Conservation (phyloP, 2,888 invertebrate species). For the Rhamnusium bicolor region DNA sequence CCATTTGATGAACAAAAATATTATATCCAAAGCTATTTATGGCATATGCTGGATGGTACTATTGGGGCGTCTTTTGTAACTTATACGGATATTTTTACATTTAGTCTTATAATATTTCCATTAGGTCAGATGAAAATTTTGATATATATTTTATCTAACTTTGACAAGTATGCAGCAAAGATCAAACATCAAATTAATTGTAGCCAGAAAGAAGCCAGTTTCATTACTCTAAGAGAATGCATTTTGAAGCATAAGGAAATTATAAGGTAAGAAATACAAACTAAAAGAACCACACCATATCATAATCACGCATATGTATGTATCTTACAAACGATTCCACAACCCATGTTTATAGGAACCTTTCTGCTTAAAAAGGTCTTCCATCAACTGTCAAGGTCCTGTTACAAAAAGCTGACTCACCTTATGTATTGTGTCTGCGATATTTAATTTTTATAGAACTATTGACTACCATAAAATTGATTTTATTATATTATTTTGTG, state of each 20-base stretch:
- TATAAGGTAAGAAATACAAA: slow-evolving; percentile 34
- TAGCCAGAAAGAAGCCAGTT: slow-evolving; percentile 39
- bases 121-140: slow-evolving; percentile 51
- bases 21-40: slow-evolving; percentile 46
- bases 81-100: slow-evolving; percentile 52
- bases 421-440: no score
- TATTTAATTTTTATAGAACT: no score
- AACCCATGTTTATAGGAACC: no score
- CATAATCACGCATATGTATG: no score
- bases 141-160: slow-evolving; percentile 47
- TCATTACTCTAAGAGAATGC: slow-evolving; percentile 41
- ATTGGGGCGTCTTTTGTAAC: slow-evolving; percentile 53
- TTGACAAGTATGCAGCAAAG: slow-evolving; percentile 43
- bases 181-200: slow-evolving; percentile 30
- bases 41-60: slow-evolving; percentile 47
- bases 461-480: no score
- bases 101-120: slow-evolving; percentile 52
- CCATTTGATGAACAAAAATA: slow-evolving; percentile 51
- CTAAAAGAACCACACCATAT: no score
- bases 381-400: no score
- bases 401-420: no score
- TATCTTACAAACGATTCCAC: no score
- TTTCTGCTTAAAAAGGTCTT: no score
- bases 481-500: no score
- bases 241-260: slow-evolving; percentile 44